phyloP scores from a whole-genome alignment of 2,797 vertebrate species.

The Loris lydekkerianus region DNA sequence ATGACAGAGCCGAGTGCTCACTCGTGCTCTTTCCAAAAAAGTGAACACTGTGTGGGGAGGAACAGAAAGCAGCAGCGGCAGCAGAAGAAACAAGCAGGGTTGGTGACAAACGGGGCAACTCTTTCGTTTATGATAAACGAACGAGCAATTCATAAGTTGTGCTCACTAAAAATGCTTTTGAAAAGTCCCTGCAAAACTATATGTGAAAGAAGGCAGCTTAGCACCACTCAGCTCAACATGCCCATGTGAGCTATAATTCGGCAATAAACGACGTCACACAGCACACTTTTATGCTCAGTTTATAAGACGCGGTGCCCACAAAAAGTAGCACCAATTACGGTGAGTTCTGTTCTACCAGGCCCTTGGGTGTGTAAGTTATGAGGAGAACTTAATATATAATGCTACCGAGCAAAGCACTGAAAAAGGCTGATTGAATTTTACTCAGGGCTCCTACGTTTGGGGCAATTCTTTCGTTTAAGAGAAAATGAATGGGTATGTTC shows the following conservation, averaged over 20 bases:
- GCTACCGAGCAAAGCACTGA: conserved; percentile 56
- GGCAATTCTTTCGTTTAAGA: conserved; percentile 79
- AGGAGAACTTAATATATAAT: conserved; percentile 59
- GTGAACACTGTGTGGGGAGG: not conserved
- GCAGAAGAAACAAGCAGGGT: not conserved
- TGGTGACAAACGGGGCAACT: not conserved
- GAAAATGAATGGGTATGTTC: conserved; percentile 78
- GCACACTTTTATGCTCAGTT: conserved; percentile 76
- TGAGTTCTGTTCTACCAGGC: conserved; percentile 75
- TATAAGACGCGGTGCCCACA: conserved; percentile 76
- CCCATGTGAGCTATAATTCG: conserved; percentile 79
- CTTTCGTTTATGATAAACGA: conserved; percentile 21
- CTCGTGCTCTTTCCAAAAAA: conserved; percentile 11
- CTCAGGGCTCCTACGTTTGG: conserved; percentile 63
- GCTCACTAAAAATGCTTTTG: conserved; percentile 67
- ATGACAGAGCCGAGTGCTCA: not conserved
- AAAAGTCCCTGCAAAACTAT: conserved; percentile 72
- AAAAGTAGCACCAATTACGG: conserved; percentile 72
- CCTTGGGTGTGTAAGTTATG: conserved; percentile 75
- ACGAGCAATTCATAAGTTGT: not conserved
- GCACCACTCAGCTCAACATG: conserved; percentile 65
- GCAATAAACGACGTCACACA: conserved; percentile 75
- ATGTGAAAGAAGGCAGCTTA: conserved; percentile 72
- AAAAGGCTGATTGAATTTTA: conserved; percentile 72
- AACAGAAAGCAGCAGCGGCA: not conserved